These are phyloP conservation scores for Ciona savignyi DNA, from an alignment of 23 tunicate species.

Conservation along the genomic window DNA sequence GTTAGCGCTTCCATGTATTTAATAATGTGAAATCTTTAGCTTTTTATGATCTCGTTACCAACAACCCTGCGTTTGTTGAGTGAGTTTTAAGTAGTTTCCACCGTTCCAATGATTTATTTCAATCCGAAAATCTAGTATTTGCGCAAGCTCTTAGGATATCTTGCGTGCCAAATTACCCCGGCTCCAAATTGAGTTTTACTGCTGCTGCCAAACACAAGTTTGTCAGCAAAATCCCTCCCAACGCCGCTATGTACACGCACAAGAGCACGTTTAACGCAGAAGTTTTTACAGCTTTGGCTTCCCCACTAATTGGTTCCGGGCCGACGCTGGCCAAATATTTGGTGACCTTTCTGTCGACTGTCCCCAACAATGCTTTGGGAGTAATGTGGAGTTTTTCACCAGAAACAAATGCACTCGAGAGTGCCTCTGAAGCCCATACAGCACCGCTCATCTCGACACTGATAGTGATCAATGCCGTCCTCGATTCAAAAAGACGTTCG, in stretches of 20 bases:
- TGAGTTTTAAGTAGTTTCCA: no score
- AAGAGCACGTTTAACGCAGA: background rate
- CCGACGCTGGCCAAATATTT: constrained; percentile 1
- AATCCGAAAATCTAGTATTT: background rate
- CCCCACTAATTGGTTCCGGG: background rate
- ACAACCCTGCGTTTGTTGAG: no score
- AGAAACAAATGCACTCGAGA: background rate
- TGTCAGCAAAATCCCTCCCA: background rate
- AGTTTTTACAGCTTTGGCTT: background rate
- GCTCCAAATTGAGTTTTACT: background rate
- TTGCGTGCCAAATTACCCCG: background rate
- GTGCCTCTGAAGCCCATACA: background rate
- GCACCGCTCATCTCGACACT: background rate
- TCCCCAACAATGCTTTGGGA: background rate
- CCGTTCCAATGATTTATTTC: no score
- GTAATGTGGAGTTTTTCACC: background rate
- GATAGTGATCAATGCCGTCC: background rate
- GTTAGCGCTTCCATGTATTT: no score
- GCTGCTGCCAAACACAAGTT: background rate
- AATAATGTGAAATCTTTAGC: no score
- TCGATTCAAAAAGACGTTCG: background rate
- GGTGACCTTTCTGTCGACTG: background rate
- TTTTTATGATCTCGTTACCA: no score
- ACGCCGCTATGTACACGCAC: background rate
- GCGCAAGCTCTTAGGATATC: background rate